phyloP scores from a whole-genome alignment of 2,113 vertebrate genomes.

The Tachuris rubrigastra region DNA sequence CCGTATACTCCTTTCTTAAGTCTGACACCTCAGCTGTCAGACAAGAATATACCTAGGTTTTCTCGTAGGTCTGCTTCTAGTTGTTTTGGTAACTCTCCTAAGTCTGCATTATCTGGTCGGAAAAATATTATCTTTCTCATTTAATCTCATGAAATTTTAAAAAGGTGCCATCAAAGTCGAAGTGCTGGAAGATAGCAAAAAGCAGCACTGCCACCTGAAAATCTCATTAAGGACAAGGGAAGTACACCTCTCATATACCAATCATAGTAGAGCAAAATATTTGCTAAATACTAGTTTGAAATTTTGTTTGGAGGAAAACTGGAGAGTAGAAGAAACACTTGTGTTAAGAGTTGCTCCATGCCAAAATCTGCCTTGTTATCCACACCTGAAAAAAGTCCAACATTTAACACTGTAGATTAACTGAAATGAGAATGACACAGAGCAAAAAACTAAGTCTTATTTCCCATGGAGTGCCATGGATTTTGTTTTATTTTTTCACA shows the following conservation, averaged over 20 bases:
- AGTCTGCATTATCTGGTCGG: neutral
- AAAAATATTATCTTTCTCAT: neutral
- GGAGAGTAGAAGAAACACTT: neutral
- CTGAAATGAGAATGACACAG: neutral
- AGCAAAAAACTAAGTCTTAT: neutral
- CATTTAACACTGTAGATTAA: neutral
- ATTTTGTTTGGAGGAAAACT: neutral
- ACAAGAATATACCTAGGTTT: neutral
- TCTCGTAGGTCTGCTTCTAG: neutral
- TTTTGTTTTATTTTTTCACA: neutral
- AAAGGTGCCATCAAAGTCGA: neutral
- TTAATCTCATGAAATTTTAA: neutral
- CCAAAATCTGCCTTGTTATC: neutral
- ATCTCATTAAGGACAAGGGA: neutral
- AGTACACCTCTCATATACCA: neutral
- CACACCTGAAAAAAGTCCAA: neutral
- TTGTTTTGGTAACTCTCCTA: neutral
- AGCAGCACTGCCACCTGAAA: neutral
- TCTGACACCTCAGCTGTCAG: neutral
- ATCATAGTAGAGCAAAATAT: neutral
- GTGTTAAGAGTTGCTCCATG: neutral
- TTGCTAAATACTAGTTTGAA: neutral
- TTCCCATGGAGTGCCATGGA: rapidly evolving
- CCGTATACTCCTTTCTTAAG: neutral
- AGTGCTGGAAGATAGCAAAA: neutral